phyloP scores from a whole-genome alignment of 1,140 invertebrate genomes.

The Eulimnadia texana region DNA sequence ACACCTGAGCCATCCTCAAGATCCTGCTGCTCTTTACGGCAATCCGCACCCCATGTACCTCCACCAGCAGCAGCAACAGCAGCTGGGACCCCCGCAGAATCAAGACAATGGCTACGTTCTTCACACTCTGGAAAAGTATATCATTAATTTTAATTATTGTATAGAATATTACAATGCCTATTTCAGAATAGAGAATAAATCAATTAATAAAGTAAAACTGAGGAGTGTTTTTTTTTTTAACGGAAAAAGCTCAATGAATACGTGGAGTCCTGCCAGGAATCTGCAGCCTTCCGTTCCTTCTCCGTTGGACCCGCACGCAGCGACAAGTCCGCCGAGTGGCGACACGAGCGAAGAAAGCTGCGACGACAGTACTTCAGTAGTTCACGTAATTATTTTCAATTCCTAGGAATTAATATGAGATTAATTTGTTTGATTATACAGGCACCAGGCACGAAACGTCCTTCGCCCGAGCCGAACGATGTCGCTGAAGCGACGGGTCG shows the following conservation, averaged over 20 bases:
- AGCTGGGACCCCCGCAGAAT: constrained; percentile 18
- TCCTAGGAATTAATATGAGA: not conserved
- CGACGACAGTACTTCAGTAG: constrained; percentile 14
- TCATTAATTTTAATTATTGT: too few species aligned
- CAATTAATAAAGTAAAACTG: too few species aligned
- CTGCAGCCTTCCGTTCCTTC: not conserved
- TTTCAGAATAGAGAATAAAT: too few species aligned
- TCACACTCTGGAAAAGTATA: not conserved
- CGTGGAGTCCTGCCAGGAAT: not conserved
- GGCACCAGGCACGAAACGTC: constrained; percentile 38
- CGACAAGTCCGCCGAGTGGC: constrained; percentile 11
- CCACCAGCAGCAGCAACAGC: constrained; percentile 19
- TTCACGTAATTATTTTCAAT: constrained; percentile 4
- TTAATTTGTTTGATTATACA: constrained; percentile 5
- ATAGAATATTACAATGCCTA: too few species aligned
- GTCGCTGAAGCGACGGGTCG: not conserved
- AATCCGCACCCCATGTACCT: not conserved
- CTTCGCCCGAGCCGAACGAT: constrained; percentile 52
- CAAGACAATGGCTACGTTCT: not conserved
- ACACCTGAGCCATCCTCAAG: not conserved
- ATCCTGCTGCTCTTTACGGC: not conserved
- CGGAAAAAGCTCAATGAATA: not conserved
- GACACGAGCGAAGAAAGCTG: constrained; percentile 17
- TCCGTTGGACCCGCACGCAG: not conserved
- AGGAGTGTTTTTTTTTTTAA: too few species aligned